These are phyloP conservation scores for Ceratoteleas bidentatus DNA, from an alignment of 1,140 invertebrate species.

Conservation along the genomic window DNA sequence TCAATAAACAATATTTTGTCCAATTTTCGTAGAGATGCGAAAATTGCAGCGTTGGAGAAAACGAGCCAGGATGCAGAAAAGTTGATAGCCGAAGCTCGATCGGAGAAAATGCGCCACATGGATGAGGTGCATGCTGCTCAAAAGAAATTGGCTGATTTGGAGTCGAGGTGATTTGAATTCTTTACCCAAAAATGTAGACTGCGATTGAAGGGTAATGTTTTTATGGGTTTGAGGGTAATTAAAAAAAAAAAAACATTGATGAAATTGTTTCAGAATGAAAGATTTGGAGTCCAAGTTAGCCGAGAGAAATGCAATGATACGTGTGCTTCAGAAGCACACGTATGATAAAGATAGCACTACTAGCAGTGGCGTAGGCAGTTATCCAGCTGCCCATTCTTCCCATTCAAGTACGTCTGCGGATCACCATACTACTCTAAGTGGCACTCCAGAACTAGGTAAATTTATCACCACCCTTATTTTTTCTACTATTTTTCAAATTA, in stretches of 20 bases:
- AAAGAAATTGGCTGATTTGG: conserved; percentile 91
- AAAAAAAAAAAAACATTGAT: too few species aligned
- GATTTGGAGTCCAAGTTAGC: conserved; percentile 93
- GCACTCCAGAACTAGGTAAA: conserved; percentile 79
- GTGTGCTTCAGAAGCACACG: conserved; percentile 91
- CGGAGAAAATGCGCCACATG: conserved; percentile 93
- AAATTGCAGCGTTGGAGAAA: conserved; percentile 92
- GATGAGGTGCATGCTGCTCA: conserved; percentile 92
- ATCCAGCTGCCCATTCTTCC: conserved; percentile 79
- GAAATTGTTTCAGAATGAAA: conserved; percentile 85
- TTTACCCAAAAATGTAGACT: background rate
- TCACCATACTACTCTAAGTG: conserved; percentile 75
- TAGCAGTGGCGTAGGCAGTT: conserved; percentile 79
- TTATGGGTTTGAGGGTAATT: too few species aligned
- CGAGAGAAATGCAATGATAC: conserved; percentile 94
- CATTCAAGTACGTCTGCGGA: conserved; percentile 80
- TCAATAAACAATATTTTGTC: too few species aligned
- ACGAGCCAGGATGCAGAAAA: conserved; percentile 93
- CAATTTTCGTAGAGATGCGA: conserved; percentile 90
- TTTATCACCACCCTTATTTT: conserved; percentile 6
- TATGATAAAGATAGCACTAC: conserved; percentile 85
- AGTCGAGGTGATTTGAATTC: conserved; percentile 84
- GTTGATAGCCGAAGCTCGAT: conserved; percentile 91
- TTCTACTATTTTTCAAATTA: background rate
- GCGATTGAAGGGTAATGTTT: background rate